Evolutionary conservation across 1,140 invertebrate genomes (phyloP).

Genomic region (Drosophila mayri): DNA sequence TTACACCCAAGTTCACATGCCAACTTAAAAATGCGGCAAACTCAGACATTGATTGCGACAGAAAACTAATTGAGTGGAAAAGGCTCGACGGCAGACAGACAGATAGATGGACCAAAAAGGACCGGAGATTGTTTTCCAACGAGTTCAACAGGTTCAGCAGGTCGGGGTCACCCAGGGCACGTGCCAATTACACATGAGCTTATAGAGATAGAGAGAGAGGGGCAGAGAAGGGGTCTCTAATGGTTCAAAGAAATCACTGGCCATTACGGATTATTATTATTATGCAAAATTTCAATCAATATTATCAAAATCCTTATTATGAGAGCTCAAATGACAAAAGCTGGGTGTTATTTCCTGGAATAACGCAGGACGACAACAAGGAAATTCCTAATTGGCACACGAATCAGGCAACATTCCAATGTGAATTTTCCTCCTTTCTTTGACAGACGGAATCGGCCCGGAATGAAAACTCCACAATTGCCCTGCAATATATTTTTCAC

Average conservation of each 20-base stretch:
- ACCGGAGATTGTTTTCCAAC: conserved; percentile 24
- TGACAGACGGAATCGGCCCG: conserved; percentile 68
- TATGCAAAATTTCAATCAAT: conserved; percentile 12
- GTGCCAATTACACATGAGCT: conserved; percentile 19
- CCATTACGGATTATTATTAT: conserved; percentile 22
- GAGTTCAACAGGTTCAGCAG: conserved; percentile 28
- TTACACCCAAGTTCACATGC: conserved; percentile 28
- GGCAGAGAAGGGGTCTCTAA: neutral
- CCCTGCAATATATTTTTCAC: conserved; percentile 81
- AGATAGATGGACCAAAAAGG: neutral
- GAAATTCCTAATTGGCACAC: conserved; percentile 20
- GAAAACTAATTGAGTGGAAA: conserved; percentile 73
- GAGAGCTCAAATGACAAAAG: neutral
- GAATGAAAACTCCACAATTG: conserved; percentile 70
- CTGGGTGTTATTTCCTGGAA: neutral
- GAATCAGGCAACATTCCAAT: neutral
- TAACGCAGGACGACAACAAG: neutral
- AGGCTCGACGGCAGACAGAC: conserved; percentile 33
- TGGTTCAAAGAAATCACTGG: conserved; percentile 6
- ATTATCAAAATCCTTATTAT: neutral
- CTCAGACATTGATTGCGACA: conserved; percentile 65
- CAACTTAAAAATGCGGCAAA: conserved; percentile 37
- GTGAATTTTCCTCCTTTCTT: conserved; percentile 2
- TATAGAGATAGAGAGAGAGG: neutral
- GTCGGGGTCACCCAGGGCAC: conserved; percentile 15